Base-by-base conservation (phyloP, 2,888 invertebrate genomes). In the Harpagoxenus sublaevis region DNA sequence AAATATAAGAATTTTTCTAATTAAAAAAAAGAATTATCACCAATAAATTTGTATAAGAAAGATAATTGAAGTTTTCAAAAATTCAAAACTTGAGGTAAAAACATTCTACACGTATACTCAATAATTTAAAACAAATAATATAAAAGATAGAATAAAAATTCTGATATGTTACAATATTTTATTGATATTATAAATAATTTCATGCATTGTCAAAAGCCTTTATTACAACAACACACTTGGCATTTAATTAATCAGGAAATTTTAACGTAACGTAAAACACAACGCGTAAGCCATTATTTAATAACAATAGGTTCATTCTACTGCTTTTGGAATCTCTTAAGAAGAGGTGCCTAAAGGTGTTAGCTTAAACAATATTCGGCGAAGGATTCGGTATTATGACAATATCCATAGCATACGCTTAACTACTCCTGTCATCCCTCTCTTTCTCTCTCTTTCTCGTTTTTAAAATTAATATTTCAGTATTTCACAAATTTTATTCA, bases 191-290 rank as follows among this genome's bases (percentile, higher is more conserved):
- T 23, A 23, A n/a, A 62, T 8, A 51, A 51, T 48, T 48, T 48
- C 15, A 48, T 48, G 18, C 2, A 6, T 51, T 35, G 18, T 35
- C 8, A 35, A 62, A 62, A 62, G 51, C 18, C 15, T 35, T 48
- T 60, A 55, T 55, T 57, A 45, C 48, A 3, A 5, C 12, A 4
- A 39, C 28, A 31, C n/a, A 35, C 15, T 39, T 51, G 42, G 18
- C 18, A 83, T 84, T 86, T 78, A 83, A 88, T 88, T 88, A 88
- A 83, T 78, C 74, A 81, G 31, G 65, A 68, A 57, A 63, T 73
- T 62, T 82, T 75, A 82, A 71, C n/a, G 42, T 18, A 73, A 39
- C 4, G 1, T 31, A 53, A 78, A 85, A 75, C 71, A 45, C 51
- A 79, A 79, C 31, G 51, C 48, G 66, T 77, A 62, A 83, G 42